Evolutionary conservation across 1,140 invertebrate species (phyloP).

Genomic region (Colletes latitarsis): DNA sequence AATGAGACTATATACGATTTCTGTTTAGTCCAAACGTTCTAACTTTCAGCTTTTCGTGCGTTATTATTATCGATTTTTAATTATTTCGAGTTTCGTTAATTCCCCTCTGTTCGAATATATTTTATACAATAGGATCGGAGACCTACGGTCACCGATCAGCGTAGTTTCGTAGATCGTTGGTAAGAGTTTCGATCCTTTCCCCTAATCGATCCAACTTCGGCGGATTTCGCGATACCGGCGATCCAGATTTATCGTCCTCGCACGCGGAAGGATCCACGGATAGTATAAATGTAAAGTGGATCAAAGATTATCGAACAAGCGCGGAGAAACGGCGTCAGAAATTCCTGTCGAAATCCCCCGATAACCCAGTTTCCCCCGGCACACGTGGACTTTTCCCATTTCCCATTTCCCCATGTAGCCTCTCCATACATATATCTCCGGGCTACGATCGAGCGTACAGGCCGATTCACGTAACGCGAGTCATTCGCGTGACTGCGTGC

Average conservation of each 20-base stretch:
- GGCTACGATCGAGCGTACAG: neutral
- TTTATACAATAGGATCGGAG: no score
- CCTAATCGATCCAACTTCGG: conserved; percentile 14
- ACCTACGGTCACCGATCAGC: no score
- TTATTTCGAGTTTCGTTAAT: no score
- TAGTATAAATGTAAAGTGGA: conserved; percentile 52
- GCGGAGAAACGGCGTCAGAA: conserved; percentile 47
- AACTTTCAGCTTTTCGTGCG: no score
- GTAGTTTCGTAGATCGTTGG: no score
- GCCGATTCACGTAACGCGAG: neutral
- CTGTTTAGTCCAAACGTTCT: no score
- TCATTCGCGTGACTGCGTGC: no score
- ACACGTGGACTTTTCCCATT: conserved; percentile 40
- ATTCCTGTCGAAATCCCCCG: conserved; percentile 44
- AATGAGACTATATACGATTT: no score
- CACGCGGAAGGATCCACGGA: conserved; percentile 14
- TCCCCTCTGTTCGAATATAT: no score
- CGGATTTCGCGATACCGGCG: conserved; percentile 24
- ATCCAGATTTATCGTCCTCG: conserved; percentile 39
- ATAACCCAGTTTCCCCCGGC: conserved; percentile 41
- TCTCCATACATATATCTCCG: conserved; percentile 2
- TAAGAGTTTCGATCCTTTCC: neutral
- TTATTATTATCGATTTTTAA: no score
- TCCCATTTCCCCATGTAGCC: conserved; percentile 23
- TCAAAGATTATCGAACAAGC: conserved; percentile 47